Base-by-base conservation (phyloP, 2,113 vertebrate genomes). In the Xenopus tropicalis region DNA sequence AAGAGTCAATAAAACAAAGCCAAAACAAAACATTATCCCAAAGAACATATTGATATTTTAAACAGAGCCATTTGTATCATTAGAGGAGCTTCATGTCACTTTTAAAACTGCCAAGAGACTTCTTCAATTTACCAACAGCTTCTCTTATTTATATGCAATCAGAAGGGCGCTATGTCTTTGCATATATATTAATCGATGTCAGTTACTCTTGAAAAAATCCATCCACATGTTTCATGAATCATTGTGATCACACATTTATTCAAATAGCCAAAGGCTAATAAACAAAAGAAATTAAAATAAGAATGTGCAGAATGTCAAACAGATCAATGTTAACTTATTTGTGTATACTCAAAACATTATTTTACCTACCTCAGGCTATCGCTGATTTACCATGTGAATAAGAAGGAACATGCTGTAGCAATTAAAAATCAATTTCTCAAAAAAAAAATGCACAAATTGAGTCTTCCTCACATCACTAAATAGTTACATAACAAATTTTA, bases 261-360 rank as follows among this genome's bases (percentile, higher is more conserved):
- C 73, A 84, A 88, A 86, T 66, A 87, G 80, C 73, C 37, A 72
- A 82, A 72, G 78, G 78, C 79, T 80, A 87, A 84, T 84, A 86
- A 88, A 83, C 1, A 85, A 85, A 23, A 57, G 74, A 43, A 80
- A 85, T 80, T 80, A 78, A 85, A 86, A 78, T 78, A 80, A 79
- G 84, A 84, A 81, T 69, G 52, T 76, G 78, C 42, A 61, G 61
- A 84, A 81, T 83, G 82, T 86, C 85, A 90, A 78, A 72, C 76
- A 67, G 77, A 86, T 88, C 85, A 87, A 85, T 86, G 83, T 66
- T 83, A 87, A 83, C 77, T 85, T 82, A 88, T 87, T 87, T 86
- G 65, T 86, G 75, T 79, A 83, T 75, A 80, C 82, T 86, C 80
- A 71, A 51, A 82, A 86, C 73, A 83, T 89, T 84, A 84, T 81